Conservation (phyloP, 2,888 invertebrate genomes). For the Acanthosoma haemorrhoidale region DNA sequence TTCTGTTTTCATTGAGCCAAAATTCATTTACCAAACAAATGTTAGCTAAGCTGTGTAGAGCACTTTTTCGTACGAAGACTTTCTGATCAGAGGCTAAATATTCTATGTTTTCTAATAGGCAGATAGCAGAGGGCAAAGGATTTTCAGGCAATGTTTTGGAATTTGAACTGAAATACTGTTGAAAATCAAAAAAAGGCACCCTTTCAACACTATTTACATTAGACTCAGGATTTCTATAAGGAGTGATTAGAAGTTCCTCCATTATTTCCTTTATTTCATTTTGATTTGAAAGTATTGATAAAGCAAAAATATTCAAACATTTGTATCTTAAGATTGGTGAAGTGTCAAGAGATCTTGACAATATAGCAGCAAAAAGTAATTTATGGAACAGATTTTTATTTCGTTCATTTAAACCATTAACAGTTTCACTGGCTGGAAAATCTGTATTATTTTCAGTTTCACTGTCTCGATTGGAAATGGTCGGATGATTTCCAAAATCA, state of each 20-base stretch:
- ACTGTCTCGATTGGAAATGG: not conserved
- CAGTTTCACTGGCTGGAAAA: constrained; percentile 18
- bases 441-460: not conserved
- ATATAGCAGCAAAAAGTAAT: constrained; percentile 50
- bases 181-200: constrained; percentile 33
- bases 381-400: not conserved
- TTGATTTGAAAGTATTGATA: constrained; percentile 47
- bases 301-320: constrained; percentile 53
- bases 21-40: constrained; percentile 43
- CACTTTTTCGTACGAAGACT: constrained; percentile 52
- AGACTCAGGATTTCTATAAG: not conserved
- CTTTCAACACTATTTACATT: constrained; percentile 19
- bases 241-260: not conserved
- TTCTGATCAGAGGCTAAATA: constrained; percentile 51
- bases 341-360: constrained; percentile 53
- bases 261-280: constrained; percentile 30
- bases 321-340: constrained; percentile 58
- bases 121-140: constrained; percentile 45
- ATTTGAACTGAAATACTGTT: constrained; percentile 29
- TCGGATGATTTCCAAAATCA: not conserved
- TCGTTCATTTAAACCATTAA: constrained; percentile 37
- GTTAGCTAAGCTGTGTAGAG: constrained; percentile 47
- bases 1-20: constrained; percentile 38
- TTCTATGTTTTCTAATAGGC: constrained; percentile 47
- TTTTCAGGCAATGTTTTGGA: constrained; percentile 33